phyloP scores from a whole-genome alignment of 92 coral and sea anemone genomes.

The Micromussa lordhowensis region DNA sequence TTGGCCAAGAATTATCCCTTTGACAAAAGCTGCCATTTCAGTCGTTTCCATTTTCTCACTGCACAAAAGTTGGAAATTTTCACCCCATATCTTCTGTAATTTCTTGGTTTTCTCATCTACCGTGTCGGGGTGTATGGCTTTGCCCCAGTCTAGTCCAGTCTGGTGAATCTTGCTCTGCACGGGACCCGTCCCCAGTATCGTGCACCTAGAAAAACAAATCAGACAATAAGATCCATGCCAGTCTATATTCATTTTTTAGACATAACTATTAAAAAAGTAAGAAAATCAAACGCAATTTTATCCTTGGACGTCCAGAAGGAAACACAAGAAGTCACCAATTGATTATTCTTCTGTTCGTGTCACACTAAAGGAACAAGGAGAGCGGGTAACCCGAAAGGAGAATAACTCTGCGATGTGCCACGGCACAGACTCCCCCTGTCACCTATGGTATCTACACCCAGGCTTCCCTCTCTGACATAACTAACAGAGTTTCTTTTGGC shows the following conservation, averaged over 20 bases:
- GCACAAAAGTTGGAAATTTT: background rate
- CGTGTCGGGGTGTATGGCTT: background rate
- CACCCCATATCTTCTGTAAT: background rate
- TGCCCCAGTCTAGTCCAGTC: background rate
- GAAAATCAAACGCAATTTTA: no score
- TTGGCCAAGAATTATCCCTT: constrained; percentile 12
- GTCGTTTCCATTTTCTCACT: background rate
- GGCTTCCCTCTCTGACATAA: no score
- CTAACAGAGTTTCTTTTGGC: no score
- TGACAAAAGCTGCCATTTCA: constrained; percentile 2
- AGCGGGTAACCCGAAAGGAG: no score
- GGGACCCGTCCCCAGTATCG: constrained; percentile 12
- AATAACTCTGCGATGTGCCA: no score
- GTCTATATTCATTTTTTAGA: background rate
- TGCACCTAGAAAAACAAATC: background rate
- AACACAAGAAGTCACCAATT: no score
- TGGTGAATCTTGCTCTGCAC: background rate
- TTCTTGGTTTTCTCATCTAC: constrained; percentile 15
- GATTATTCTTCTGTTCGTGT: no score
- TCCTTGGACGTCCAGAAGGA: no score
- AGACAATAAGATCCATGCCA: background rate
- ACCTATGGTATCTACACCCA: no score
- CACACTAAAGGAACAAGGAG: no score
- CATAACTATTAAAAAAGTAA: no score
- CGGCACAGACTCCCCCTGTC: no score